phyloP scores from a whole-genome alignment of 2,113 vertebrate species.

The Phrynosoma platyrhinos region DNA sequence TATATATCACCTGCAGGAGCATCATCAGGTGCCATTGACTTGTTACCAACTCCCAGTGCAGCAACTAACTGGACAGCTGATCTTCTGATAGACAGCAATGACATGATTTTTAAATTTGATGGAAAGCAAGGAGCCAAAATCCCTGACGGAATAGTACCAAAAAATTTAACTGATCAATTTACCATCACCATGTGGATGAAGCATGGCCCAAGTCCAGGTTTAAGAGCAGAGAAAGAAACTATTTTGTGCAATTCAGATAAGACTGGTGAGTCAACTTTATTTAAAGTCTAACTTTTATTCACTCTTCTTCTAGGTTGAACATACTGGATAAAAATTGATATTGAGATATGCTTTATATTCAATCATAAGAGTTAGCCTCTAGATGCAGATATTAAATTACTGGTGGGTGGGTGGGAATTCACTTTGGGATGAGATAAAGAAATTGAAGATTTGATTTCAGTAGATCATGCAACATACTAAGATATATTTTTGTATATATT shows the following conservation, averaged over 20 bases:
- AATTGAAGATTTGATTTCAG: constrained; percentile 23
- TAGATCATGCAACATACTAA: neutral
- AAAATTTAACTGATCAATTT: constrained; percentile 97
- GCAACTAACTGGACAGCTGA: constrained; percentile 92
- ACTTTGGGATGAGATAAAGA: constrained; percentile 9
- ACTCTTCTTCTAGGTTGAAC: neutral
- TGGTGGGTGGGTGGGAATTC: neutral
- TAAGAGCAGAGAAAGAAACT: constrained; percentile 96
- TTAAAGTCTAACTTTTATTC: constrained; percentile 10
- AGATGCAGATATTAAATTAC: neutral
- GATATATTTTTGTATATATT: neutral
- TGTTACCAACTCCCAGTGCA: constrained; percentile 87
- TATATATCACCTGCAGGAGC: constrained; percentile 79
- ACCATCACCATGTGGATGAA: constrained; percentile 98
- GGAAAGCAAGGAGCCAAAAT: constrained; percentile 95
- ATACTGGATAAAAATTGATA: neutral
- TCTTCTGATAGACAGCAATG: constrained; percentile 88
- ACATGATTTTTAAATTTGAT: constrained; percentile 94
- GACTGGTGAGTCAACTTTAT: constrained; percentile 82
- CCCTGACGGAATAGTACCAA: constrained; percentile 91
- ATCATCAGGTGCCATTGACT: constrained; percentile 94
- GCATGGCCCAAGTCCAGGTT: constrained; percentile 92
- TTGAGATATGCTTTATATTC: neutral
- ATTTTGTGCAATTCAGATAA: constrained; percentile 98
- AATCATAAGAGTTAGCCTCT: neutral